Base-by-base conservation (phyloP, 2,797 vertebrate genomes). In the Halcyon smyrnensis region DNA sequence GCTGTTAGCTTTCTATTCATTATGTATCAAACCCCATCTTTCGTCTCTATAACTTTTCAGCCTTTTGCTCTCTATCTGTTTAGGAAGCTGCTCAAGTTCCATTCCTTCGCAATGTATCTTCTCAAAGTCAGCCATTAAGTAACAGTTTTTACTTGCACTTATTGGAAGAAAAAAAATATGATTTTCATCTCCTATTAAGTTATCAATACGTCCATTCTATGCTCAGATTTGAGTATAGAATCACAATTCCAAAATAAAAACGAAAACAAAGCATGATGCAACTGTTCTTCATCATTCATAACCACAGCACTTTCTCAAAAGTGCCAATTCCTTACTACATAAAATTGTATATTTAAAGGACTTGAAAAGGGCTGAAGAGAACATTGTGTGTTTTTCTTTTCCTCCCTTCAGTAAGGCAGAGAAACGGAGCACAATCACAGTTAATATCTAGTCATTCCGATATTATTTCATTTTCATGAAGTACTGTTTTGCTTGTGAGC, bases 241-340 rank as follows among this genome's bases (percentile, higher is more conserved):
- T 93, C 79, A 92, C 92, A 93, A 91, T 80, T 94, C 67, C 41
- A 39, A 69, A 94, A 79, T 54, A 73, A 89, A 96, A 97, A 94
- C 68, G 89, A 97, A 96, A 97, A 87, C 41, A 24, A 50, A 96
- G 94, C 84, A 69, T 51, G 84, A 91, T 92, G 51, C 65, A 93
- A 64, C 34, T 12, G 65, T 96, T 96, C 94, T 95, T 96, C 62
- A 23, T 87, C 78, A 43, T 70, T 96, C 80, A 59, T 60, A 96
- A 80, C 70, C 15, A 11, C 54, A 95, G 17, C 50, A 86, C 95
- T 97, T 95, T 93, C 86, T 87, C 83, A 87, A 95, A 96, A 97
- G 60, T 89, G 34, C 39, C 94, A 96, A 64, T 60, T 50, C 39
- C 54, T 93, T 90, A 86, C 85, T 92, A 95, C 78, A 96, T 93